These are phyloP conservation scores for Crenichthys baileyi DNA, from an alignment of 2,797 vertebrate genomes.

Conservation along the genomic window DNA sequence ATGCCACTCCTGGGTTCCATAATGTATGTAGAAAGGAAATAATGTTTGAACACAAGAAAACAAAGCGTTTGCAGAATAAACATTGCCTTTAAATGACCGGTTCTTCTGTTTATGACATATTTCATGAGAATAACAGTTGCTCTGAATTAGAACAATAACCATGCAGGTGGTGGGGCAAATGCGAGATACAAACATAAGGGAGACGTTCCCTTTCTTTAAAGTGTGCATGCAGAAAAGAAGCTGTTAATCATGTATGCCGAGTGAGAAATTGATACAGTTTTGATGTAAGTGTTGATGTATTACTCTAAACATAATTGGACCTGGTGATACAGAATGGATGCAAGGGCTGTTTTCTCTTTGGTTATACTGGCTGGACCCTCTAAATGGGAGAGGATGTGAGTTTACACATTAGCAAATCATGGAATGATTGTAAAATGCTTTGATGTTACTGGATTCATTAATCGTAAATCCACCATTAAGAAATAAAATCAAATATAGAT, in stretches of 20 bases:
- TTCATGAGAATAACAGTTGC: background rate
- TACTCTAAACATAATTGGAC: constrained; percentile 26
- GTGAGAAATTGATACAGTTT: constrained; percentile 18
- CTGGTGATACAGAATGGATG: constrained; percentile 17
- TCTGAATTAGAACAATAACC: constrained; percentile 9
- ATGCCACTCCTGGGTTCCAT: background rate
- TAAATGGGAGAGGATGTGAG: constrained; percentile 49
- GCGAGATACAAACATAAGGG: background rate
- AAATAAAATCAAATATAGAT: background rate
- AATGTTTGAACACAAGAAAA: background rate
- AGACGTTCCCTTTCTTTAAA: background rate
- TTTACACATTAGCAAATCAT: constrained; percentile 53
- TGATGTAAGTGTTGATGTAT: constrained; percentile 20
- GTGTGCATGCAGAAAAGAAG: constrained; percentile 3
- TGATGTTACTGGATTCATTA: constrained; percentile 43
- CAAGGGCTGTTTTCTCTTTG: background rate
- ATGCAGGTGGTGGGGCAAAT: background rate
- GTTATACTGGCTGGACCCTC: constrained; percentile 33
- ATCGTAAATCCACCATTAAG: constrained; percentile 26
- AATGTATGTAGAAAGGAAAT: background rate
- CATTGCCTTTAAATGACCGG: constrained; percentile 14
- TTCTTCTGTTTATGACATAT: constrained; percentile 13
- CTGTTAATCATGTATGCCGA: constrained; percentile 20
- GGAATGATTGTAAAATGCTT: constrained; percentile 30
- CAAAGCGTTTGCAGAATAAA: background rate